These are phyloP conservation scores for Hepsetus odoe DNA, from an alignment of 2,113 vertebrate species.

Conservation along the genomic window DNA sequence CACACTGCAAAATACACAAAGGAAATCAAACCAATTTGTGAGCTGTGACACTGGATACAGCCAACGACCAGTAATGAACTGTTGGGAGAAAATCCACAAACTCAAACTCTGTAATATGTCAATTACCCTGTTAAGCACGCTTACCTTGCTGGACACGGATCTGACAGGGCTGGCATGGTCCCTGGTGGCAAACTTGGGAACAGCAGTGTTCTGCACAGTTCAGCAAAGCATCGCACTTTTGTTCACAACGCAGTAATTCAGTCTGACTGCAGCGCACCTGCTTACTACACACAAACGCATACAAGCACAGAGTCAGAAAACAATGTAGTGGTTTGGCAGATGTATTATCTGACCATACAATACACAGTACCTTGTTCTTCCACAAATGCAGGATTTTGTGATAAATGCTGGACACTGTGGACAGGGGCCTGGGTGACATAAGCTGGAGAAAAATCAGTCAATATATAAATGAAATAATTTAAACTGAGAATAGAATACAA, in stretches of 20 bases:
- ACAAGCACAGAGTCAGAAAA: not conserved
- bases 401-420: conserved; percentile 93
- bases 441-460: conserved; percentile 68
- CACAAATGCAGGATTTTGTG: conserved; percentile 91
- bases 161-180: conserved; percentile 86
- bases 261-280: conserved; percentile 93
- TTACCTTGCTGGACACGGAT: conserved; percentile 86
- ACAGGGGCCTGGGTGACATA: conserved; percentile 97
- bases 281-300: conserved; percentile 75
- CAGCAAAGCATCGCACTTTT: conserved; percentile 82
- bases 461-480: not conserved
- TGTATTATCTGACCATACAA: not conserved
- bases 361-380: conserved; percentile 83
- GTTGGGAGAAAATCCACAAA: not conserved
- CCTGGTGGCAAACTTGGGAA: conserved; percentile 87
- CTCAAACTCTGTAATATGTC: not conserved
- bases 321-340: not conserved
- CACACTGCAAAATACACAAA: conserved; percentile 69
- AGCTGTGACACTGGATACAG: not conserved
- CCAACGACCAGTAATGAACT: too few species aligned
- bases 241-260: conserved; percentile 82
- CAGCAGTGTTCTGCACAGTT: conserved; percentile 91
- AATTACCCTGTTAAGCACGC: conserved; percentile 17
- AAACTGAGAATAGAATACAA: too few species aligned
- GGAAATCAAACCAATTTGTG: not conserved